Base-by-base conservation (phyloP, 2,888 invertebrate species). In the Drosophila birchii region DNA sequence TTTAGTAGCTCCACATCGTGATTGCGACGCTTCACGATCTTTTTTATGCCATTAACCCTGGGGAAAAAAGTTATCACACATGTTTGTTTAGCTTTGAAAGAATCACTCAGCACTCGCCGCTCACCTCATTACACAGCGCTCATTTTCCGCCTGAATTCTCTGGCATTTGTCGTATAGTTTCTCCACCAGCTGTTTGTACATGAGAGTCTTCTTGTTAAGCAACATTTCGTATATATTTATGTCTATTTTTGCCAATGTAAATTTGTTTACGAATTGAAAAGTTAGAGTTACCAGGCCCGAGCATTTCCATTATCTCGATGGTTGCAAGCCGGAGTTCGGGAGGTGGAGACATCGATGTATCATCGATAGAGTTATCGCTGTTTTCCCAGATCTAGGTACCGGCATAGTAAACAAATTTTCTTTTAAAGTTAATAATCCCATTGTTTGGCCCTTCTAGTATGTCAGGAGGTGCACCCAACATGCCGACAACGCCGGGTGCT, bases 141-240 rank as follows among this genome's bases (percentile, higher is more conserved):
- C 92, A 74, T 92, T 92, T 79, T 92, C 92, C 0, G 81, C 83
- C 80, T 92, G 92, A 18, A 92, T 85, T 67, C 89, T 88, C 58
- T 91, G 91, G 39, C 92, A 92, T 71, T 86, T 90, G 38, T 81
- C 63, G 51, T 88, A 89, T 16, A 92, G 73, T 61, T 90, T 90
- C 7, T 92, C 92, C 0, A 89, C 90, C 26, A 92, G 67, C 51
- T 87, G 59, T 60, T 91, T 91, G 57, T 92, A 92, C 63, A 87
- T 83, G n/a, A 86, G 78, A 14, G 80, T 74, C 38, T 90, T 89
- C 36, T 87, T 84, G 49, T 85, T 78, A 6, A 91, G 80, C 11
- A 90, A 59, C 92, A 92, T 92, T 66, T 66, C 51, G 41, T 26
- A 53, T 32, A 56, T n/a, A 53, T 26, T 57, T 38, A 49, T n/a